Evolutionary conservation across 2,888 invertebrate genomes (phyloP), one percentile per base, ranked within the genome.

Genomic region (Stegana nigrithorax): DNA sequence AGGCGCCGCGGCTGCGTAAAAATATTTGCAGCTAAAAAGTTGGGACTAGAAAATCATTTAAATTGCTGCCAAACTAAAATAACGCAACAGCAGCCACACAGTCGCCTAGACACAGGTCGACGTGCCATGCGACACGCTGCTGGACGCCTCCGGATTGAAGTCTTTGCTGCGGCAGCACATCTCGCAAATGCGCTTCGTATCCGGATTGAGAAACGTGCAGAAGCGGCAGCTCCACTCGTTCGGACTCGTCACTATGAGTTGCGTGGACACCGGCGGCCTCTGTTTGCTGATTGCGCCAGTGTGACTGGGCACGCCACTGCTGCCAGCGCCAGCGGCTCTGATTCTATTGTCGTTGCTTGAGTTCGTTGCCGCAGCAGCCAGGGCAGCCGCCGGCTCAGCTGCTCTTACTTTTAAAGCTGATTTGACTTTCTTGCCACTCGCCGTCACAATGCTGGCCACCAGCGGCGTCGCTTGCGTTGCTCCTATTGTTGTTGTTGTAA

Each of bases 201-300:
- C 74, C 1, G 86, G 83, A 82, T 92, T 92, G 14, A 90, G 83
- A 80, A 87, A 92, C 10, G 92, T 92, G 83, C 92, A 92, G 44
- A 88, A 87, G 7, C 86, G 85, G 80, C 92, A 92, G 65, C 89
- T 88, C 92, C 92, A 92, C 66, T 87, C 87, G 32, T 80, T 81
- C 2, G 82, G 77, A 59, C 78, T 80, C 21, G 80, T 78, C 25
- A 80, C 81, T 61, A 82, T 81, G 27, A 81, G 72, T 59, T 83
- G 82, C 19, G 80, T 79, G 4, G 77, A 70, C 2, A 71, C 71
- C 2, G 76, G 67, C 2, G 73, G 74, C 60, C 73, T 72, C 12
- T 81, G 80, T n/a, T 78, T 78, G 53, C 70, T 70, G 39, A 68
- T 68, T 36, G 74, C 67, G 5, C 74, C 78, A 0, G 73, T 67